Percentiles rank a stretch among this genome's conserved stretches.
Conservation (phyloP, 2,797 vertebrate species). For the Typhlichthys eigenmanni region DNA sequence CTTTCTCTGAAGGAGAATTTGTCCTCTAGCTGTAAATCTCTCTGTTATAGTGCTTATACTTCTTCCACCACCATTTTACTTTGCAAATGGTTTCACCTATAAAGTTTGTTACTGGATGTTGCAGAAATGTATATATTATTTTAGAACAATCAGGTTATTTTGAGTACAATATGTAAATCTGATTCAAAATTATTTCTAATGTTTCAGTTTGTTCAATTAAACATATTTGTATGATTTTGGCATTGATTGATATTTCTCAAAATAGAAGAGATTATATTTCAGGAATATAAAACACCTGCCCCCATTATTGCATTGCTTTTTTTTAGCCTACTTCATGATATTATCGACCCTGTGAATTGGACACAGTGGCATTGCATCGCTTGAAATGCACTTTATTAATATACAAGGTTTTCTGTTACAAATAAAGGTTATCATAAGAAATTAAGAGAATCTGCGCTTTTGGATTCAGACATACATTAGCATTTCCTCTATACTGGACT, state of each 20-base stretch:
- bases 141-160: not conserved
- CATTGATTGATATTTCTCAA: not conserved
- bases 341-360: constrained; percentile 31
- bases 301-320: too few relatives aligned
- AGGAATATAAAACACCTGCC: not conserved
- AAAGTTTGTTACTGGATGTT: constrained; percentile 12
- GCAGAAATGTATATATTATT: not conserved
- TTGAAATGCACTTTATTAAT: constrained; percentile 78
- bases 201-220: not conserved
- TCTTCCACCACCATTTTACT: constrained; percentile 41
- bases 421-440: constrained; percentile 74
- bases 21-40: constrained; percentile 63
- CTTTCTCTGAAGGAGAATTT: constrained; percentile 46
- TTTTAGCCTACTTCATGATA: not conserved
- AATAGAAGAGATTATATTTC: not conserved
- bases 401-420: constrained; percentile 77
- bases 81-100: constrained; percentile 32
- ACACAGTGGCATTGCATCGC: constrained; percentile 56
- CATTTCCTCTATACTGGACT: constrained; percentile 72
- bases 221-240: not conserved
- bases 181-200: not conserved
- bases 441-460: constrained; percentile 60
- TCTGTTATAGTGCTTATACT: constrained; percentile 44
- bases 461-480: constrained; percentile 69
- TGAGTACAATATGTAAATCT: too few relatives aligned